A percentile compares a stretch with the other conserved stretches of the same genome.
phyloP scores from a whole-genome alignment of 2,113 vertebrate species.

The Antechinus stuartii region DNA sequence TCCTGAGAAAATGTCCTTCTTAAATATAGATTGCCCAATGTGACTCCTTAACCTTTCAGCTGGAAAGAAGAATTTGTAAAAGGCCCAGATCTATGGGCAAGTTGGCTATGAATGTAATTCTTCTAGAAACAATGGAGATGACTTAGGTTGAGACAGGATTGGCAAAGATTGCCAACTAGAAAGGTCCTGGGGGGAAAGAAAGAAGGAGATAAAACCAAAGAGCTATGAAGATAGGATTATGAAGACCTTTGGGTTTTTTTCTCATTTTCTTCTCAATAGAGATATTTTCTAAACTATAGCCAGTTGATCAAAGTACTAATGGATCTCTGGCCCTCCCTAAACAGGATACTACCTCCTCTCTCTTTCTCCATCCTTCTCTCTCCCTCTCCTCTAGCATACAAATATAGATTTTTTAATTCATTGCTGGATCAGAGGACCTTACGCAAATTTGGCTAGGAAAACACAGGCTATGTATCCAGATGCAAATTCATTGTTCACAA shows the following conservation, averaged over 20 bases:
- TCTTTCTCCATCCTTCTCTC: background rate
- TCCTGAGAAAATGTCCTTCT: background rate
- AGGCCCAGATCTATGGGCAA: background rate
- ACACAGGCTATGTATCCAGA: background rate
- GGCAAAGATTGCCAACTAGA: background rate
- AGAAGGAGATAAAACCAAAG: background rate
- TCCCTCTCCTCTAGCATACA: background rate
- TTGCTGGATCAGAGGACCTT: background rate
- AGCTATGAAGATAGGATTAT: background rate
- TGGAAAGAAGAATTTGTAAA: background rate
- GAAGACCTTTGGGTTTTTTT: background rate
- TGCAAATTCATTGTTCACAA: background rate
- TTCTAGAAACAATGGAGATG: background rate
- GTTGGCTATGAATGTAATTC: background rate
- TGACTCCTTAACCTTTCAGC: background rate
- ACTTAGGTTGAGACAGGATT: background rate
- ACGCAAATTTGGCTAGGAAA: background rate
- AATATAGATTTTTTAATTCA: background rate
- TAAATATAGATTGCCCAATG: background rate
- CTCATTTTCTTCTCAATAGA: background rate
- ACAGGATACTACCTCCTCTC: background rate
- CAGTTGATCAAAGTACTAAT: background rate
- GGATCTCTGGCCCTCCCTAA: background rate
- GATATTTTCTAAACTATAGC: background rate
- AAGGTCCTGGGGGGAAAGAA: background rate